Evolutionary conservation across 1,140 invertebrate genomes (phyloP), one percentile per base, ranked within the genome.

Genomic region (Anoplolepis gracilipes): DNA sequence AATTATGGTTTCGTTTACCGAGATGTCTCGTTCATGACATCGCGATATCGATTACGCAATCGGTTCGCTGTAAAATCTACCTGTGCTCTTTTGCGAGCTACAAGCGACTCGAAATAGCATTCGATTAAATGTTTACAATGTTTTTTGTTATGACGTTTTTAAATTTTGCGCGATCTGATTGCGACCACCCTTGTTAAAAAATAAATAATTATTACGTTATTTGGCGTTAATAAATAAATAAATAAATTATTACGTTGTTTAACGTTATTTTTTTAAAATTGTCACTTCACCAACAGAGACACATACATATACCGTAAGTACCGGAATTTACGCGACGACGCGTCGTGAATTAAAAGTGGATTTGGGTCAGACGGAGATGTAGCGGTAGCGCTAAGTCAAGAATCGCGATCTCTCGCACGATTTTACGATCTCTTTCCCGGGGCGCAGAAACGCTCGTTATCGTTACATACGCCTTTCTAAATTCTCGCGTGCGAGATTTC

Each of bases 351-450:
- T 33, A 46, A 73, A 70, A 61, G 36, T 30, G 36, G 67, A 82
- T 82, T 82, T 82, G 67, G 78, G 78, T 82, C 78, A 82, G 78
- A 79, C 76, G 59, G 75, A 42, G 39, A 79, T 22, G 76, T 19
- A 33, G 30, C 59, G 59, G 57, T 22, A 46, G 33, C 30, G 61
- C 42, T 39, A 11, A 81, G 65, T 57, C 64, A 49, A 33, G 76
- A 61, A 72, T 59, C 10, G 53, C 78, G 36, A 76, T 67, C 59
- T 77, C 59, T 75, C 72, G 49, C 61, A n/a, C n/a, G n/a, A n/a
- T 72, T 59, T 59, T 46, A 59, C 62, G 61, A 59, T 79, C 76
- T 64, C 59, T 64, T 49, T 67, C 36, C 59, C 79, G 78, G 78
- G 87, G 73, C 79, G 59, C 75, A 78, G 82, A 85, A 62, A 84